Evolutionary conservation across 2,797 vertebrate species (phyloP), one percentile per base, ranked within the genome.

Genomic region (Helostoma temminkii): DNA sequence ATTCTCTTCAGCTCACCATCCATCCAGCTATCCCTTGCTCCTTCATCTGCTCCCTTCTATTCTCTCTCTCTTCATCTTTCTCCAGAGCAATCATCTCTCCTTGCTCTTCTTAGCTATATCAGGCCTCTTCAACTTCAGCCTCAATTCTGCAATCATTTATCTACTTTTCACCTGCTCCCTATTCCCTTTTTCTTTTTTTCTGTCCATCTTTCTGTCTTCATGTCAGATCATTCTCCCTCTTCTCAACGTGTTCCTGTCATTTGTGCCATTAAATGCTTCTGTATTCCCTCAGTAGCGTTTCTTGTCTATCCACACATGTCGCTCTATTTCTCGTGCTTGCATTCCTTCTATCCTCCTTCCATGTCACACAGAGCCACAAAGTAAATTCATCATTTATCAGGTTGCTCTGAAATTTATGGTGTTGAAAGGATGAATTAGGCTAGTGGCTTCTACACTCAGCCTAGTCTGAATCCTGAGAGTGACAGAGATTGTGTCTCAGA

Each of bases 391-490:
- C 89, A 92, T 85, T 90, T 84, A 84, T 88, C 78, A 72, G 77
- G 61, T 86, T 82, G 71, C 91, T 93, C 89, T 90, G 88, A 90
- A 89, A 89, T 89, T 84, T 82, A 76, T 70, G 72, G 62, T 57
- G 58, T 90, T 95, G 93, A 94, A 94, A 93, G 92, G 93, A 84
- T 90, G 89, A 89, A 93, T 94, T 91, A 94, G 88, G 73, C 61
- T 86, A 67, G 84, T 52, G 83, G 80, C 86, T 81, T 66, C 76
- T 66, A 84, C 84, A 85, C 67, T 82, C 81, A 70, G 83, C 80
- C 95, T 92, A 92, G 90, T 82, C 66, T 66, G 49, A 90, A 85
- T 71, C 84, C 74, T 73, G 73, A 84, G 24, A 76, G 60, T 24
- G 62, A 76, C 76, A 90, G 89, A 91, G 91, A 91, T 93, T 86